phyloP scores from a whole-genome alignment of 2,113 vertebrate genomes.

The Oncorhynchus gorbuscha region DNA sequence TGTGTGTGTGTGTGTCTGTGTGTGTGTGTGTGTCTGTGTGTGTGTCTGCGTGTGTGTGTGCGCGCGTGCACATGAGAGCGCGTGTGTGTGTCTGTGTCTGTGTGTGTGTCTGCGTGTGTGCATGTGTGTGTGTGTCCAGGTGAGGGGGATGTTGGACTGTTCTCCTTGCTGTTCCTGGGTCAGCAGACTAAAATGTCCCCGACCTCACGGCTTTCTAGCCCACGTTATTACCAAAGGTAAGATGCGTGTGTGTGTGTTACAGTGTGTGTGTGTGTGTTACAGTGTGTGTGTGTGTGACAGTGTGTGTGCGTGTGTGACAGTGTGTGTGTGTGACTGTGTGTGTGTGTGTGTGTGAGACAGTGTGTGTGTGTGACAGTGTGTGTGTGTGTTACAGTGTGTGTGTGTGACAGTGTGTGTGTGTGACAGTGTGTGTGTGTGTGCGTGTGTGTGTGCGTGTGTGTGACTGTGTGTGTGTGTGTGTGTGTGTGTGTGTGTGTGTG shows the following conservation, averaged over 20 bases:
- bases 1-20: too few relatives aligned
- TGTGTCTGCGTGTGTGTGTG: too few relatives aligned
- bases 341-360: too few relatives aligned
- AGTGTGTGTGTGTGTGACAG: neutral
- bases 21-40: too few relatives aligned
- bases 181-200: conserved; percentile 62
- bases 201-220: conserved; percentile 74
- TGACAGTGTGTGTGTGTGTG: conserved; percentile 1
- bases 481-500: neutral
- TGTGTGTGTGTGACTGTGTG: too few relatives aligned
- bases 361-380: neutral
- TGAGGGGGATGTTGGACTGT: neutral
- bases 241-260: too few relatives aligned
- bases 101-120: too few relatives aligned
- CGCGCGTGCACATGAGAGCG: accelerated
- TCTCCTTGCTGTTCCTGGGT: conserved; percentile 23
- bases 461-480: neutral
- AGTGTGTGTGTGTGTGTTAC: neutral
- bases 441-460: neutral
- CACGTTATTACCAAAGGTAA: conserved; percentile 79
- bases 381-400: too few relatives aligned
- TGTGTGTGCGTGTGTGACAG: too few relatives aligned
- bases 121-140: too few relatives aligned
- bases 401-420: too few relatives aligned
- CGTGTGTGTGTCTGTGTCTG: too few relatives aligned